Conservation (phyloP, 2,797 vertebrate genomes). For the Tachyglossus aculeatus region DNA sequence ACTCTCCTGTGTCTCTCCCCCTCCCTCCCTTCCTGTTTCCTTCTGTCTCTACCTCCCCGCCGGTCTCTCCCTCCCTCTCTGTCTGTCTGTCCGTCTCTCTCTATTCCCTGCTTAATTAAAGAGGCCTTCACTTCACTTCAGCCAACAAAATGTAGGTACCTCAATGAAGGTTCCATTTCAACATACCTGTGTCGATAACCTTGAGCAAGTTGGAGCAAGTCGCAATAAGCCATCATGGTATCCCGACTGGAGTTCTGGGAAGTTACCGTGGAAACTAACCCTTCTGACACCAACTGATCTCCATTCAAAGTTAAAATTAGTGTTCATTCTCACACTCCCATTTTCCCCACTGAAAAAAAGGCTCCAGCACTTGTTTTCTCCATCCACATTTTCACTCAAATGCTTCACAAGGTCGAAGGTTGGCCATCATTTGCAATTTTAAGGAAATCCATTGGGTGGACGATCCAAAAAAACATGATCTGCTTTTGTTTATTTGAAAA, state of each 20-base stretch:
- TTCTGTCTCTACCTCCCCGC: too few species aligned
- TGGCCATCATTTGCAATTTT: neutral
- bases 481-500: neutral
- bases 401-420: constrained; percentile 8
- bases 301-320: neutral
- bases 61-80: too few species aligned
- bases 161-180: constrained; percentile 23
- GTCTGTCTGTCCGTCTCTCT: too few species aligned
- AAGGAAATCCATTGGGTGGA: constrained; percentile 32
- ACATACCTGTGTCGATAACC: neutral
- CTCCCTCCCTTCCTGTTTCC: too few species aligned
- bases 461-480: neutral
- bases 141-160: constrained; percentile 11
- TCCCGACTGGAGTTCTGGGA: neutral
- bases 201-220: constrained; percentile 8
- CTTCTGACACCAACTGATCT: neutral
- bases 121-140: neutral
- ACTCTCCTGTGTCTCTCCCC: too few species aligned
- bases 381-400: constrained; percentile 3
- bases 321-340: neutral
- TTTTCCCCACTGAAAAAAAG: neutral
- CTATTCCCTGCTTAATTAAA: neutral
- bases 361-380: neutral
- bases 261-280: neutral
- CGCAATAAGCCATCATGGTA: neutral